Conservation (phyloP, 2,888 invertebrate species). For the Chouioia cunea region DNA sequence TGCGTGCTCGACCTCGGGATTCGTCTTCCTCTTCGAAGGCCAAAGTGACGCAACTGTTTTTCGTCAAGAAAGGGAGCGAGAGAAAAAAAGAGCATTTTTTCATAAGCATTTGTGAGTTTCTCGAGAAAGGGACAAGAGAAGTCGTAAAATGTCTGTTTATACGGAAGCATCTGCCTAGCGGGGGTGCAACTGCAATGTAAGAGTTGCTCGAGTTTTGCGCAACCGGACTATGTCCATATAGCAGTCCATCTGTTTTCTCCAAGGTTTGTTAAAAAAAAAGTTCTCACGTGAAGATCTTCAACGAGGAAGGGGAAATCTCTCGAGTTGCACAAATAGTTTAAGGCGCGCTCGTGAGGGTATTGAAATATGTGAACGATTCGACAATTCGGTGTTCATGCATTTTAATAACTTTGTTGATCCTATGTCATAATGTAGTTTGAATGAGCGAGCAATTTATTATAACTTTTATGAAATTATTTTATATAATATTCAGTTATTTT, state of each 20-base stretch:
- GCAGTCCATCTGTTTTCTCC: neutral
- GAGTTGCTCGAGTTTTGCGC: slow-evolving; percentile 27
- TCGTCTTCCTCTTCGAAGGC: neutral
- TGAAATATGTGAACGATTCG: too few relatives aligned
- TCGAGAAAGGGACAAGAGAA: slow-evolving; percentile 27
- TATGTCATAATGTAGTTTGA: slow-evolving; percentile 15
- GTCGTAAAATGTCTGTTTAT: too few relatives aligned
- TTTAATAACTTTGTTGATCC: neutral
- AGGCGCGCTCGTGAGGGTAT: neutral
- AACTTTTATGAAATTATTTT: slow-evolving; percentile 8
- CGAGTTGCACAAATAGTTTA: slow-evolving; percentile 10
- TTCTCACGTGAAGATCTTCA: slow-evolving; percentile 17
- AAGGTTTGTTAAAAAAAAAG: neutral
- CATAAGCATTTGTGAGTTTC: slow-evolving; percentile 7
- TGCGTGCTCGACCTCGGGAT: too few relatives aligned
- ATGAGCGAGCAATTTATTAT: slow-evolving; percentile 19
- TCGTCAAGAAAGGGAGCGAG: neutral
- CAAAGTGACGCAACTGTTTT: slow-evolving; percentile 9
- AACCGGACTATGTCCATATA: neutral
- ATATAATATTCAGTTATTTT: slow-evolving; percentile 7
- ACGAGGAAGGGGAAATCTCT: slow-evolving; percentile 9
- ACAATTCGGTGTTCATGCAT: too few relatives aligned
- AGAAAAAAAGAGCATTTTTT: slow-evolving; percentile 2
- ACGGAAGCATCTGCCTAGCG: too few relatives aligned
- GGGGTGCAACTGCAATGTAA: neutral